phyloP scores from a whole-genome alignment of 92 coral and sea anemone species.

The Palythoa caribaeorum region DNA sequence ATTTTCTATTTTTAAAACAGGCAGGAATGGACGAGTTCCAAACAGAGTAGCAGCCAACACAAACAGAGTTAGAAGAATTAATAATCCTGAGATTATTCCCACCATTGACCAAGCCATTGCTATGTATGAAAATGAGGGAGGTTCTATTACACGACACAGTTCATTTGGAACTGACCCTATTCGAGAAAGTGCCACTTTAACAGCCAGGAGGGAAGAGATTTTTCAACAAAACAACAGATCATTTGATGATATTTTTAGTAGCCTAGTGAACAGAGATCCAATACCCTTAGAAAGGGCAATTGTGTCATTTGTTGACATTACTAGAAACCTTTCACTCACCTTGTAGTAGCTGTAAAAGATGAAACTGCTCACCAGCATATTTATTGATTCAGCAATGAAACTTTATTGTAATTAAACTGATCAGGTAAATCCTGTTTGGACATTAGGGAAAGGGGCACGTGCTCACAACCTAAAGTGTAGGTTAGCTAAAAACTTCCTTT shows the following conservation, averaged over 20 bases:
- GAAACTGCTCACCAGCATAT: not conserved
- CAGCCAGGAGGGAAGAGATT: conserved; percentile 28
- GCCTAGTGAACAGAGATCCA: conserved; percentile 18
- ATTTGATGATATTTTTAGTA: conserved; percentile 25
- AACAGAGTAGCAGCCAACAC: conserved; percentile 32
- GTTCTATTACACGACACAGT: conserved; percentile 19
- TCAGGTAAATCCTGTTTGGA: not conserved
- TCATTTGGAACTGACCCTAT: conserved; percentile 26
- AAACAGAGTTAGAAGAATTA: conserved; percentile 8
- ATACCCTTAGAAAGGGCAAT: conserved; percentile 19
- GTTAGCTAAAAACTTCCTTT: no score
- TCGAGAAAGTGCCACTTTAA: conserved; percentile 17
- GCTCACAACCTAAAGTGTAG: no score
- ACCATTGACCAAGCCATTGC: conserved; percentile 20
- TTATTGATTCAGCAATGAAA: conserved; percentile 1
- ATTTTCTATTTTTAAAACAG: conserved; percentile 14
- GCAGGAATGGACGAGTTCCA: conserved; percentile 27
- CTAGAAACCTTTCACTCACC: conserved; percentile 10
- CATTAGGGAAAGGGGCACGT: no score
- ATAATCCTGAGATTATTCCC: conserved; percentile 5
- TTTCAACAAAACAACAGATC: conserved; percentile 14
- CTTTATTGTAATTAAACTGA: not conserved
- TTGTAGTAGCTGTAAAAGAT: not conserved
- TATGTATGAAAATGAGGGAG: conserved; percentile 20
- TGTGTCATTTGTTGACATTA: conserved; percentile 20